These are phyloP conservation scores for Yponomeuta sedellus DNA, from an alignment of 2,888 invertebrate species.

Conservation along the genomic window DNA sequence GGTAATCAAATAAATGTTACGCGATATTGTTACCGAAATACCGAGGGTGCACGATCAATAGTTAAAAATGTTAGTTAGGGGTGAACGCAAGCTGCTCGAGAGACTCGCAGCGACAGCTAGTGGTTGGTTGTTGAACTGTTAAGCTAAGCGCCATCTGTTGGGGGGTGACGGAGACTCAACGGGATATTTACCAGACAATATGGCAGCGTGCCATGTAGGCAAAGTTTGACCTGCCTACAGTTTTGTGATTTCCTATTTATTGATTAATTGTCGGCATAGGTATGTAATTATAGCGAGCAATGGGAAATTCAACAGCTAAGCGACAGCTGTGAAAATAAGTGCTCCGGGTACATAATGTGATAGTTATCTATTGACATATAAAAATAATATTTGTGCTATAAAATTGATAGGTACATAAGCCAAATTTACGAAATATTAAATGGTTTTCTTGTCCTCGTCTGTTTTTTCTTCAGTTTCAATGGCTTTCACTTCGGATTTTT, in stretches of 20 bases:
- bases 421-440: conserved; percentile 30
- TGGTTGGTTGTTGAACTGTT: conserved; percentile 23
- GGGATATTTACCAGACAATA: neutral
- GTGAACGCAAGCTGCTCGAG: neutral
- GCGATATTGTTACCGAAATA: conserved; percentile 3
- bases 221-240: too few species aligned
- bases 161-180: neutral
- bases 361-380: neutral
- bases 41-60: conserved; percentile 9
- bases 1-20: neutral
- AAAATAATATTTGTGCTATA: conserved; percentile 8
- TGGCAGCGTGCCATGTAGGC: neutral
- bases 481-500: conserved; percentile 22
- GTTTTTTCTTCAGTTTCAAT: conserved; percentile 24
- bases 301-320: neutral
- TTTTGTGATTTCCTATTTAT: too few species aligned
- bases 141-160: neutral
- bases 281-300: neutral
- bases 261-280: too few species aligned
- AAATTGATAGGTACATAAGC: neutral
- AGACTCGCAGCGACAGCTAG: conserved; percentile 48
- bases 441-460: conserved; percentile 44
- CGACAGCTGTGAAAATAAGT: neutral
- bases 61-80: conserved; percentile 5
- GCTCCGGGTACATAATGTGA: neutral